These are phyloP conservation scores for Paedocypris sp. DNA, from an alignment of 2,113 vertebrate genomes.

Conservation along the genomic window DNA sequence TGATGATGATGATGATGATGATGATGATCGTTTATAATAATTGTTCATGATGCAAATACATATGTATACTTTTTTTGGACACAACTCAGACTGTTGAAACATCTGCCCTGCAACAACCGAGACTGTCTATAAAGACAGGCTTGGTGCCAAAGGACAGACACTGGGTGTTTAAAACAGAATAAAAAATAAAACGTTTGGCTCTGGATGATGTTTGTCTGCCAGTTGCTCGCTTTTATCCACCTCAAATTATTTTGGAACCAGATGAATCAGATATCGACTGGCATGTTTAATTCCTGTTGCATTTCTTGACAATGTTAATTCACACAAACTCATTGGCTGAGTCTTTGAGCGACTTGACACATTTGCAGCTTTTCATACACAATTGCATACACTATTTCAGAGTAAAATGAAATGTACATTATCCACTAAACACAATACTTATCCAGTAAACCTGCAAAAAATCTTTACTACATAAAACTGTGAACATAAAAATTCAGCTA, in stretches of 20 bases:
- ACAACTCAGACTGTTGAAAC: conserved; percentile 32
- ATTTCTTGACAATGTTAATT: not conserved
- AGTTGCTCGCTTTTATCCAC: not conserved
- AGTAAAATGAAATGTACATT: not conserved
- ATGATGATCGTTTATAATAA: too few species aligned
- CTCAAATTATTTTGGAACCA: conserved; percentile 12
- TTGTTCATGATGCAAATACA: too few species aligned
- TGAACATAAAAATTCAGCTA: too few species aligned
- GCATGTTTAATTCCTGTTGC: not conserved
- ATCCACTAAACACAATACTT: not conserved
- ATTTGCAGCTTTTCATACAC: not conserved
- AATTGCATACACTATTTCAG: not conserved
- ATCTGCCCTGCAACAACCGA: conserved; percentile 51
- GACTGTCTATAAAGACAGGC: conserved; percentile 39
- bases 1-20: too few species aligned
- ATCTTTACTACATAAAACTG: too few species aligned
- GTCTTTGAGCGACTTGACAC: too few species aligned
- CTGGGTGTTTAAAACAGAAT: conserved; percentile 27
- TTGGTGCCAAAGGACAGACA: conserved; percentile 46
- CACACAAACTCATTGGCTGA: not conserved
- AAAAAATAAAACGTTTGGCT: conserved; percentile 24
- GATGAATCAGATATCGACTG: not conserved
- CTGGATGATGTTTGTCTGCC: conserved; percentile 23
- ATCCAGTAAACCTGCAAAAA: too few species aligned
- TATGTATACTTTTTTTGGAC: conserved; percentile 30